Conservation (phyloP, 2,797 vertebrate species). For the Cryptoblepharus egeriae region DNA sequence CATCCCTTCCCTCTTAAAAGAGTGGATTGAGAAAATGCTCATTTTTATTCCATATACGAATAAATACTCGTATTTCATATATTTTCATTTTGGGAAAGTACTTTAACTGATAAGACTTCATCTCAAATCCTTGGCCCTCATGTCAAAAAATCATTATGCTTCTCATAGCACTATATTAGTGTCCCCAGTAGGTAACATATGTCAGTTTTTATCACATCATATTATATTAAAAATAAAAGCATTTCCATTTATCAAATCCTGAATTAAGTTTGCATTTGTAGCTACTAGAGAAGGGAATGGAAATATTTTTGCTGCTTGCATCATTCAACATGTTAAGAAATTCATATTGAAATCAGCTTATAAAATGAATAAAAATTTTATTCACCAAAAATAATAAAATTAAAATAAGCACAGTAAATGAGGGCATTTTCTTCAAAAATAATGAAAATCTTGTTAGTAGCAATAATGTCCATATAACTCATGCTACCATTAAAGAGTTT, state of each 20-base stretch:
- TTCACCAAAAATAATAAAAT: conserved; percentile 53
- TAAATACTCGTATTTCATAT: background rate
- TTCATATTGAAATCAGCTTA: conserved; percentile 58
- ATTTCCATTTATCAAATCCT: conserved; percentile 51
- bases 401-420: conserved; percentile 51
- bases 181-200: conserved; percentile 11
- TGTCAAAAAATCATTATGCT: conserved; percentile 16
- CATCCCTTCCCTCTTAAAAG: background rate
- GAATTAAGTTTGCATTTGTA: conserved; percentile 34
- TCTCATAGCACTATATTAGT: background rate
- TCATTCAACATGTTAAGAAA: conserved; percentile 71
- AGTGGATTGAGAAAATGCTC: background rate
- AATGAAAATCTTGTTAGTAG: conserved; percentile 55
- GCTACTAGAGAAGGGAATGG: conserved; percentile 15
- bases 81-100: background rate
- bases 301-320: conserved; percentile 61
- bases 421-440: conserved; percentile 50
- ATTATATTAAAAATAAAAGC: conserved; percentile 48
- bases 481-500: conserved; percentile 27
- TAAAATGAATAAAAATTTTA: conserved; percentile 61
- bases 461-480: conserved; percentile 22
- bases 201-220: conserved; percentile 35
- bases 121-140: conserved; percentile 12
- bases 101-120: background rate
- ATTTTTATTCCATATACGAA: too few relatives aligned